Percentiles rank a stretch among this genome's conserved stretches.
phyloP scores from a whole-genome alignment of 2,888 invertebrate genomes.

The Nowickia ferox region DNA sequence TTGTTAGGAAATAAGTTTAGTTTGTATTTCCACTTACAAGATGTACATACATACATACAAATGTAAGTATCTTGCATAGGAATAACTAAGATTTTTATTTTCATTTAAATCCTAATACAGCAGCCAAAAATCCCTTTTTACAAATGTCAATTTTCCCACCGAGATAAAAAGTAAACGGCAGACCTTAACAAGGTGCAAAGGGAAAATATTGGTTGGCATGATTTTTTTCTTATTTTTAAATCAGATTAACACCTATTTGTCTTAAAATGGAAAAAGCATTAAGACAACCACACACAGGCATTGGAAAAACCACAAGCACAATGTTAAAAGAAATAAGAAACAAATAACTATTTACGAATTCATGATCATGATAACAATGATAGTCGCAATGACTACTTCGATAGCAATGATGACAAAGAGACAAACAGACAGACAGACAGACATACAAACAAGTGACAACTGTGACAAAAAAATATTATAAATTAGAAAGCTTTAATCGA shows the following conservation, averaged over 20 bases:
- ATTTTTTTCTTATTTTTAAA: conserved; percentile 44
- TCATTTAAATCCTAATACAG: conserved; percentile 52
- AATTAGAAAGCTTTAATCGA: conserved; percentile 56
- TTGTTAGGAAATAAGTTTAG: background rate
- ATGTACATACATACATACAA: too few relatives aligned
- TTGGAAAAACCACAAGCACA: conserved; percentile 38
- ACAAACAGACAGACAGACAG: background rate
- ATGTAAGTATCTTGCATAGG: conserved; percentile 19
- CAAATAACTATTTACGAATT: conserved; percentile 56
- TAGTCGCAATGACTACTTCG: conserved; percentile 22
- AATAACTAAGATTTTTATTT: conserved; percentile 30
- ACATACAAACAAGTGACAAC: background rate
- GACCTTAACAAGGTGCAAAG: conserved; percentile 42
- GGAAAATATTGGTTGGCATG: conserved; percentile 32
- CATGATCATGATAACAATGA: conserved; percentile 51
- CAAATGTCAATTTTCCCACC: conserved; percentile 70
- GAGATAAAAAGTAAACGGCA: conserved; percentile 56
- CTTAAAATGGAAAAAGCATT: conserved; percentile 33
- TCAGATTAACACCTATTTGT: conserved; percentile 67
- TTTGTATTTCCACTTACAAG: background rate
- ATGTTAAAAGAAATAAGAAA: conserved; percentile 36
- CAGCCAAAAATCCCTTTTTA: conserved; percentile 39
- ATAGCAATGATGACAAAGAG: conserved; percentile 43
- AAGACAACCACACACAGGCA: conserved; percentile 40
- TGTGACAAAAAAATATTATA: conserved; percentile 45